phyloP scores from a whole-genome alignment of 2,888 invertebrate species.

The Amblyjoppa fuscipennis region DNA sequence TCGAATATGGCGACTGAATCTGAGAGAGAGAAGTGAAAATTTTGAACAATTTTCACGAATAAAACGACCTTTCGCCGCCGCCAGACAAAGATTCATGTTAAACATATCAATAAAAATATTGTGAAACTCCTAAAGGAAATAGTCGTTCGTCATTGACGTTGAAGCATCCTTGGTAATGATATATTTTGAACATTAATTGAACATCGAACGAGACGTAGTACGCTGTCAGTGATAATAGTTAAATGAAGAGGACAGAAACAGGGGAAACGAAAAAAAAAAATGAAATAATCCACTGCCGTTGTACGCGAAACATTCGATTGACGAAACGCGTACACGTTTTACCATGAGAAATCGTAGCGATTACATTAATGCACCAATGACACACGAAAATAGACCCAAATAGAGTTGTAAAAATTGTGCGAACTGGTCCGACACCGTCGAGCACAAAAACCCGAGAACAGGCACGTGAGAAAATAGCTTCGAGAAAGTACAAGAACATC shows the following conservation, averaged over 20 bases:
- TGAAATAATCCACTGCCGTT: background rate
- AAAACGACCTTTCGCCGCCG: background rate
- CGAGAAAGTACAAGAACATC: background rate
- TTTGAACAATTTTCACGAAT: background rate
- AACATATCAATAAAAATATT: background rate
- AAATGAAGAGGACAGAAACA: background rate
- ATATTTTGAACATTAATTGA: too few species aligned
- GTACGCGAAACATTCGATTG: too few species aligned
- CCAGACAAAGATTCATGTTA: background rate
- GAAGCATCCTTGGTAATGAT: too few species aligned
- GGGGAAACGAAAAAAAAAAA: background rate
- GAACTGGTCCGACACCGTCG: background rate
- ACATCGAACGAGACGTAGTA: too few species aligned
- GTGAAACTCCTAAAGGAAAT: background rate
- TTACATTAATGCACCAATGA: too few species aligned
- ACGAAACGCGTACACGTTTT: too few species aligned
- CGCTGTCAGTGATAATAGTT: too few species aligned
- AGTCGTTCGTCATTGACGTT: too few species aligned
- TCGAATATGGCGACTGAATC: background rate
- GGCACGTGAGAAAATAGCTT: background rate
- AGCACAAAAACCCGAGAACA: background rate
- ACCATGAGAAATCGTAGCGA: too few species aligned
- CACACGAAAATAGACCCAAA: background rate
- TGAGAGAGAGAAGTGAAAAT: background rate
- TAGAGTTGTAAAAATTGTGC: background rate